Evolutionary conservation across 2,888 invertebrate species (phyloP), one percentile per base, ranked within the genome.

Genomic region (Eristalis tenax): DNA sequence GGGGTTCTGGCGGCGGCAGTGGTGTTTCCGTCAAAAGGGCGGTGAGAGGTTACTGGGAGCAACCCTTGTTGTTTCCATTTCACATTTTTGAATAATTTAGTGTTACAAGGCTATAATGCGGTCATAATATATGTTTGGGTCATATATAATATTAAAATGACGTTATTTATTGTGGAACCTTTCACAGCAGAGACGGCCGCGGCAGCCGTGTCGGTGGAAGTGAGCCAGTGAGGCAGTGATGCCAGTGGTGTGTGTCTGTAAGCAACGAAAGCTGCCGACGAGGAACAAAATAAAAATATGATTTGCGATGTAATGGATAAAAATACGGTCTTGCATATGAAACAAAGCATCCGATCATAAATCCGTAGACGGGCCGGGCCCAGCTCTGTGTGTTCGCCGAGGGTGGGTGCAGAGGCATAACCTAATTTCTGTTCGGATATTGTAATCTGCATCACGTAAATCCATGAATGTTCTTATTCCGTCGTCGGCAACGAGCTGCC

Each of bases 81-180:
- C 84, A 84, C 79, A 84, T 83, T 88, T 88, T 88, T 88, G 88
- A 88, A 88, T 88, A 88, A 88, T 88, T 88, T 88, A 88, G 84
- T 88, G 84, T 77, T 88, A 83, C 88, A 88, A 81, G 84, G 84
- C 88, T 83, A 88, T 89, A 88, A 89, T 89, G 89, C 88, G 89
- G 88, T 88, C 88, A 88, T 89, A 89, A 89, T 88, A 88, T 89
- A 89, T 88, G 82, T 80, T 78, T 77, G 82, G 87, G 86, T 87
- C 87, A 87, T 86, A 83, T 89, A 89, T 89, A 89, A 89, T 89
- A 90, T 90, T 90, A 89, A 90, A 89, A 88, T 89, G 89, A 83
- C 84, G 89, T 90, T 89, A 90, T 90, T 90, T 90, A 90, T 90
- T 89, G 89, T 89, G 86, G 85, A 89, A 89, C 89, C 90, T 89